These are phyloP conservation scores for Crocallis elinguaria DNA, from an alignment of 2,888 invertebrate genomes.

Conservation along the genomic window DNA sequence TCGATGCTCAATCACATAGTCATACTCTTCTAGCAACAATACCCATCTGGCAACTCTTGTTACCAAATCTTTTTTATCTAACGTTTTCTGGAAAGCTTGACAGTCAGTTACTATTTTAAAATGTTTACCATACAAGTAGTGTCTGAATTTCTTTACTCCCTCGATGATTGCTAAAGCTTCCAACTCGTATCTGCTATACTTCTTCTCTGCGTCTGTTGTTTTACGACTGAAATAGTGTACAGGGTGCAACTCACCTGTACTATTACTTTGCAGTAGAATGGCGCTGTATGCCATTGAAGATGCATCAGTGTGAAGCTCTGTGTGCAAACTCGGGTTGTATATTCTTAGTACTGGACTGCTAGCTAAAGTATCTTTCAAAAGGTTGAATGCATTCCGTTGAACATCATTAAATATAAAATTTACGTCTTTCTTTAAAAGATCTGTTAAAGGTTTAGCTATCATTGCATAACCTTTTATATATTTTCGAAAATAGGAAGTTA, in stretches of 20 bases:
- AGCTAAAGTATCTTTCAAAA: slow-evolving; percentile 25
- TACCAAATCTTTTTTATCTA: slow-evolving; percentile 23
- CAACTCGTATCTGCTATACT: slow-evolving; percentile 41
- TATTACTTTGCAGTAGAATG: slow-evolving; percentile 2
- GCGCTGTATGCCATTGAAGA: slow-evolving; percentile 2
- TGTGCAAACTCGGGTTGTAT: slow-evolving; percentile 18
- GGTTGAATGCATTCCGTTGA: slow-evolving; percentile 17
- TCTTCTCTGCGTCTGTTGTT: slow-evolving; percentile 28
- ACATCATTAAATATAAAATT: background rate
- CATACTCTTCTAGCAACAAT: slow-evolving; percentile 29
- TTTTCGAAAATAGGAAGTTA: slow-evolving; percentile 36
- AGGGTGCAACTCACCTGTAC: slow-evolving; percentile 2
- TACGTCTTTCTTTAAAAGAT: background rate
- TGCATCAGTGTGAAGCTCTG: slow-evolving; percentile 34
- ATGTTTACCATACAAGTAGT: slow-evolving; percentile 37
- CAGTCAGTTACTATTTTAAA: slow-evolving; percentile 27
- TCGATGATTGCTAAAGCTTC: slow-evolving; percentile 40
- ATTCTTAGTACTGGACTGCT: slow-evolving; percentile 35
- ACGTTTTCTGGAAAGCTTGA: slow-evolving; percentile 15
- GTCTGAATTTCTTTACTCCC: slow-evolving; percentile 38
- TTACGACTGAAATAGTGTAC: slow-evolving; percentile 17
- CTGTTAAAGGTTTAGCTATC: slow-evolving; percentile 20
- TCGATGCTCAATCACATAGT: slow-evolving; percentile 29
- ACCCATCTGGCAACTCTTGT: slow-evolving; percentile 30
- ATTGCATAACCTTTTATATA: slow-evolving; percentile 37